A percentile compares a stretch with the other conserved stretches of the same genome.
Evolutionary conservation across 2,113 vertebrate species (phyloP).

Genomic region (Cryptotis parvus): DNA sequence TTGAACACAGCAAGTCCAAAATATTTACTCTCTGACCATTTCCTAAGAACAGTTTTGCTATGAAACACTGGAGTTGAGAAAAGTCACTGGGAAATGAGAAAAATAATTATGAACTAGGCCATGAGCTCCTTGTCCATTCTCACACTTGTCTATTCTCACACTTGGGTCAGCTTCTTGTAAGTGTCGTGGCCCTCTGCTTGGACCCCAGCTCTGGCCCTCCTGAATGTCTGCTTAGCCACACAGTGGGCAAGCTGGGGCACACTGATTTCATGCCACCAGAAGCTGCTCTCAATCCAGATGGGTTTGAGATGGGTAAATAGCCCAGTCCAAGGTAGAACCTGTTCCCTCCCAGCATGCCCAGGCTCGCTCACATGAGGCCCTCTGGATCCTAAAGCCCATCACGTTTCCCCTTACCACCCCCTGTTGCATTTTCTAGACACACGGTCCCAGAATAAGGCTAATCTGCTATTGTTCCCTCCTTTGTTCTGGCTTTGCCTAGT

Average conservation of each 20-base stretch:
- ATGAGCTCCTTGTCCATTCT: background rate
- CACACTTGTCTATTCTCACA: background rate
- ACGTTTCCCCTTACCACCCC: background rate
- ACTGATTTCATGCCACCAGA: background rate
- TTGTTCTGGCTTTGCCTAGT: background rate
- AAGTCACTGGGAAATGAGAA: no score
- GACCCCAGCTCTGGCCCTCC: background rate
- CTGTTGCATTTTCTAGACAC: background rate
- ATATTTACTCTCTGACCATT: background rate
- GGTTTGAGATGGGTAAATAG: background rate
- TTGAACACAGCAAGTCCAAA: background rate
- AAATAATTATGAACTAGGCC: background rate
- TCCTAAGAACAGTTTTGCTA: background rate
- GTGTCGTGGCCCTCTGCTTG: no score
- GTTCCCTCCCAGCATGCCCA: background rate
- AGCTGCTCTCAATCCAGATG: background rate
- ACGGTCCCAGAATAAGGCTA: background rate
- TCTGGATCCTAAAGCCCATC: background rate
- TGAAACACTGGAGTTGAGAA: background rate
- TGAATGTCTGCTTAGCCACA: no score
- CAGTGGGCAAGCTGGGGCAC: background rate
- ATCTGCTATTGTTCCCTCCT: background rate
- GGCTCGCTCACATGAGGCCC: background rate
- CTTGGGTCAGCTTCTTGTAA: rapidly evolving
- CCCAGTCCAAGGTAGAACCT: background rate